Conservation (phyloP, 2,888 invertebrate genomes). For the Glaucopsyche alexis region DNA sequence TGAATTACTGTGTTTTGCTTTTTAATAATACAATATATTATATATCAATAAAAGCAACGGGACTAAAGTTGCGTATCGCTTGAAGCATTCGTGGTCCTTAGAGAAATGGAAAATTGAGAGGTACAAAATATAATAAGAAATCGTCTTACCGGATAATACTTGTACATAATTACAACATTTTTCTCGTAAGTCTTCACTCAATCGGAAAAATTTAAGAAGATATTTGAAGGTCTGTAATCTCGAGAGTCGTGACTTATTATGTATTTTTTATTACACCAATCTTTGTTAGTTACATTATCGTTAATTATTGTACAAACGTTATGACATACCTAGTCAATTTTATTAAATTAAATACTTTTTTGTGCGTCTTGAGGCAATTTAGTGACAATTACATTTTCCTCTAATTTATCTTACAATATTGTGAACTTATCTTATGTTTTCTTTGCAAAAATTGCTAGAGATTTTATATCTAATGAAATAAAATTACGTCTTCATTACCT, state of each 20-base stretch:
- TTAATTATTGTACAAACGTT: too few relatives aligned
- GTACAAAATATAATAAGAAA: neutral
- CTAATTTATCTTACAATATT: too few relatives aligned
- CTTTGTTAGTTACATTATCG: too few relatives aligned
- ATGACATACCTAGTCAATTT: too few relatives aligned
- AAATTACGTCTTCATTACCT: neutral
- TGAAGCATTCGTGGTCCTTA: neutral
- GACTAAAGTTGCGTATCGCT: neutral
- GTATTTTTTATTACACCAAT: too few relatives aligned
- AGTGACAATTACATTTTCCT: too few relatives aligned
- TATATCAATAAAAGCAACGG: neutral
- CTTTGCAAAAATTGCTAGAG: neutral
- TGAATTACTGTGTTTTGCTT: neutral
- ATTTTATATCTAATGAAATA: neutral
- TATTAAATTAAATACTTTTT: too few relatives aligned
- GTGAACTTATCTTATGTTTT: neutral
- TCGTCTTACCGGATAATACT: neutral
- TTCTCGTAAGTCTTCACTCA: neutral
- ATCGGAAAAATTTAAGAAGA: neutral
- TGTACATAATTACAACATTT: neutral
- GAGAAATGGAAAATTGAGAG: neutral
- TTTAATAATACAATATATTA: too few relatives aligned
- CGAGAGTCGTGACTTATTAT: neutral
- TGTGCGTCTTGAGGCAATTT: too few relatives aligned
- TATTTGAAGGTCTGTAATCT: neutral